Evolutionary conservation across 2,113 vertebrate species (phyloP).

Genomic region (Thryonomys swinderianus): DNA sequence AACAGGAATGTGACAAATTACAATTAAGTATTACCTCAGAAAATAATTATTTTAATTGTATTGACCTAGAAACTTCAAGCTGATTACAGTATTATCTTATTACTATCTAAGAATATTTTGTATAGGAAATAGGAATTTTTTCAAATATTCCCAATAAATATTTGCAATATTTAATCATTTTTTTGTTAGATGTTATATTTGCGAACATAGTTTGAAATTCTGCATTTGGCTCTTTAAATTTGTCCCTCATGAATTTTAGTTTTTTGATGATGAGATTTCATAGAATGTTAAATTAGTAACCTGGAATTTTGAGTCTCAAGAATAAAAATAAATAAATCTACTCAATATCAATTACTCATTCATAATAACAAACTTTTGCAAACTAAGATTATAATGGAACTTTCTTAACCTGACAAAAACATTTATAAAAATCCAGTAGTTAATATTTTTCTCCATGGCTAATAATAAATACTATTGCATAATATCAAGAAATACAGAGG

Average conservation of each 20-base stretch:
- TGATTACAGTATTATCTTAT: conserved; percentile 12
- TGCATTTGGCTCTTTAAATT: not conserved
- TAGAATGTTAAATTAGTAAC: not conserved
- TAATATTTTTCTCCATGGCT: not conserved
- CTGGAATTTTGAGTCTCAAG: conserved; percentile 15
- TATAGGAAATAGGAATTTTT: not conserved
- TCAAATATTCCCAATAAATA: not conserved
- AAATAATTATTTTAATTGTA: conserved; percentile 20
- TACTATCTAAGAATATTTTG: not conserved
- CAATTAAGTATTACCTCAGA: conserved; percentile 23
- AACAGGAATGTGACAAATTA: not conserved
- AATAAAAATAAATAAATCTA: not conserved
- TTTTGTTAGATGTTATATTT: not conserved
- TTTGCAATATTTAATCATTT: conserved; percentile 32
- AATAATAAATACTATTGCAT: not conserved
- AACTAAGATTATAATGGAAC: not conserved
- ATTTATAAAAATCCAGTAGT: not conserved
- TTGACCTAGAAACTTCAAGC: not conserved
- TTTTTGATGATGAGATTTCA: conserved; percentile 33
- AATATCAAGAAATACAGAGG: not conserved
- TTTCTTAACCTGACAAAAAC: not conserved
- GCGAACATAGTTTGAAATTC: not conserved
- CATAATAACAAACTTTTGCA: not conserved
- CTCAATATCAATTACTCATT: not conserved
- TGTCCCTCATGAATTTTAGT: not conserved